Base-by-base conservation (phyloP, 2,888 invertebrate species). In the Lumbricus terrestris region DNA sequence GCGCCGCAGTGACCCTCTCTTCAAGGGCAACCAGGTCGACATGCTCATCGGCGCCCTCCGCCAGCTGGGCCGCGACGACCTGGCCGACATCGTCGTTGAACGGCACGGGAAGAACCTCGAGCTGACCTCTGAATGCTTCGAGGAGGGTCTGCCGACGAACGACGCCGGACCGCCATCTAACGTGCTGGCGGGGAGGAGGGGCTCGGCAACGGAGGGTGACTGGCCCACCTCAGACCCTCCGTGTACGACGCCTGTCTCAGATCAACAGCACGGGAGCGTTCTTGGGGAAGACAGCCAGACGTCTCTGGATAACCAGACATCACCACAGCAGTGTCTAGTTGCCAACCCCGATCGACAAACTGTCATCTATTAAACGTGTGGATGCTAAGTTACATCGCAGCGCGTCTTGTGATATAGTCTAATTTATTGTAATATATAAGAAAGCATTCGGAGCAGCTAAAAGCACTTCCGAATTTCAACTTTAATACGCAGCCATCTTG, bases 1-100 rank as follows among this genome's bases (percentile, higher is more conserved):
- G 91, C 92, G 94, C 33, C 92, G 93, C 20, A 91, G 93, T 93
- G 82, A 37, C 88, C 38, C 34, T n/a, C 3, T 34, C 82, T 54
- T 69, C 33, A 20, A 88, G 34, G 88, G 88, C 82, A 3, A 92
- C 92, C 94, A 94, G n/a, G 93, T 94, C 2, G 92, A 93, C 23
- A 90, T 92, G 33, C 91, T 95, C 88, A 92, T 93, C 4, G 88
- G 90, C 15, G 94, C 94, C 18, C 92, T 95, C 15, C 91, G 92
- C 40, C 93, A 93, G 88, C 94, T 94, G 94, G 94, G 94, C 3
- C 91, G 94, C 23, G 91, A 92, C 18, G 93, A 94, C 37, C 91
- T 94, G 20, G 94, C 94, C 1, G 91, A 92, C 6, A 92, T 93
- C 0, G 91, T 95, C 0, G 88, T 92, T n/a, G 93, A 94, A 33